phyloP scores from a whole-genome alignment of 2,888 invertebrate species.

The Lysandra coridon region DNA sequence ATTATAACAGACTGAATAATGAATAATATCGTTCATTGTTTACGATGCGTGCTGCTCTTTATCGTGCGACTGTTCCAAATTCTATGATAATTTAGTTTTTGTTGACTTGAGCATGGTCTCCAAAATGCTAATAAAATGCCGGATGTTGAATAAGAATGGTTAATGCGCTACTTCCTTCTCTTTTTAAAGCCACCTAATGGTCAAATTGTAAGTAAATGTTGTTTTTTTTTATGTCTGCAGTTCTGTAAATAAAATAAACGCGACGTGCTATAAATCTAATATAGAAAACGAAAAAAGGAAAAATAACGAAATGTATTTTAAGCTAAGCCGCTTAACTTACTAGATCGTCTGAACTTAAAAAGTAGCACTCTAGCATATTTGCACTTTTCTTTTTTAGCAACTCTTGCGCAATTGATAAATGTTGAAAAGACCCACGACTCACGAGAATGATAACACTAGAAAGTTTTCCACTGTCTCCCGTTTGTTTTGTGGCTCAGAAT shows the following conservation, averaged over 20 bases:
- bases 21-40: not conserved
- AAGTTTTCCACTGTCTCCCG: constrained; percentile 49
- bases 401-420: constrained; percentile 63
- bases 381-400: constrained; percentile 71
- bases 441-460: constrained; percentile 61
- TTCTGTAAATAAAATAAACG: not conserved
- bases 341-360: not conserved
- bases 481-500: not conserved
- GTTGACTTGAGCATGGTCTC: not conserved
- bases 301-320: not conserved
- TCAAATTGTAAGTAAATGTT: constrained; percentile 9
- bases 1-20: not conserved
- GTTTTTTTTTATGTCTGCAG: not conserved
- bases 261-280: not conserved
- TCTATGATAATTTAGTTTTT: not conserved
- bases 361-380: constrained; percentile 41
- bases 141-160: constrained; percentile 7
- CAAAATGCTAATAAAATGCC: constrained; percentile 7
- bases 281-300: not conserved
- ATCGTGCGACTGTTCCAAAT: constrained; percentile 25
- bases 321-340: not conserved
- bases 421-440: constrained; percentile 56
- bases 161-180: not conserved
- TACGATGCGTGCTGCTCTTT: not conserved
- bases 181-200: not conserved